phyloP scores from a whole-genome alignment of 2,888 invertebrate species.

The Pachymerium ferrugineum region DNA sequence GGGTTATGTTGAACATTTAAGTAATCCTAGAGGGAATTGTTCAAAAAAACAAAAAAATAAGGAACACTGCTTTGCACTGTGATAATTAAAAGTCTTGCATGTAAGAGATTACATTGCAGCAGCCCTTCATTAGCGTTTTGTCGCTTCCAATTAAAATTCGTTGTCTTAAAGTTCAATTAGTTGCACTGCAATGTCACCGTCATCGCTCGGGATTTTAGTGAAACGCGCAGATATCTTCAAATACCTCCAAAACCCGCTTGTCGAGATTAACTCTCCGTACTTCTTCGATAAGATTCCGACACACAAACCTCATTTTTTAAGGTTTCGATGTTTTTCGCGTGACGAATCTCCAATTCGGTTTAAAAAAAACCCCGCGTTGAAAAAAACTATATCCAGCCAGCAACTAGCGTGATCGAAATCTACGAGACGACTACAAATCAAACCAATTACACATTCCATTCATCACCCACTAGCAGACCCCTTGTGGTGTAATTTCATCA shows the following conservation, averaged over 20 bases:
- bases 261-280: background rate
- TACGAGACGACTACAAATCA: background rate
- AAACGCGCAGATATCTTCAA: background rate
- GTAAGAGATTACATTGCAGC: constrained; percentile 18
- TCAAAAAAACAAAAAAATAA: background rate
- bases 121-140: constrained; percentile 18
- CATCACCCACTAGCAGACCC: background rate
- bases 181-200: background rate
- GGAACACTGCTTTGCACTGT: constrained; percentile 18
- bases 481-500: background rate
- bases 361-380: too few relatives aligned
- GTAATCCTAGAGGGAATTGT: constrained; percentile 2
- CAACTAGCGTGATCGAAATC: background rate
- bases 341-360: background rate
- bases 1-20: constrained; percentile 4
- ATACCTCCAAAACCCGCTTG: background rate
- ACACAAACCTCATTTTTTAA: background rate
- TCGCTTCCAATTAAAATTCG: constrained; percentile 21
- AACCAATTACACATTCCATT: background rate
- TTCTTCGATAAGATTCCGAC: background rate
- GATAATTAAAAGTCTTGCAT: background rate
- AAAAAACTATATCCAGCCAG: background rate
- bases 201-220: background rate
- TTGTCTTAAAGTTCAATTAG: constrained; percentile 9
- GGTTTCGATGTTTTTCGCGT: background rate